A percentile compares a stretch with the other conserved stretches of the same genome.
These are phyloP conservation scores for Hydrochoerus hydrochaeris DNA, from an alignment of 2,113 vertebrate species.

Conservation along the genomic window DNA sequence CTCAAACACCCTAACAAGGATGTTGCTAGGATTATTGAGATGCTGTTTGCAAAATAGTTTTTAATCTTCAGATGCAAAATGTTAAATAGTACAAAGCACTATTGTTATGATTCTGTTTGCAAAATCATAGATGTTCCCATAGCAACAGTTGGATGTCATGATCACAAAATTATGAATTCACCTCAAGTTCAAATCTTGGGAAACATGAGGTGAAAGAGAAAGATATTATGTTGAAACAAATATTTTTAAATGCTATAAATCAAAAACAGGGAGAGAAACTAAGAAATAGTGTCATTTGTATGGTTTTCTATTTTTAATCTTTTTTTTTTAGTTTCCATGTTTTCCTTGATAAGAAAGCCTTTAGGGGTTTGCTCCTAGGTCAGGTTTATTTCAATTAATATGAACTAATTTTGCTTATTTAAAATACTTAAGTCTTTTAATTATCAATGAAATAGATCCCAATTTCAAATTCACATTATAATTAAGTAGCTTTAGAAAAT, in stretches of 20 bases:
- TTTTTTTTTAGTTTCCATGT: not conserved
- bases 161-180: conserved; percentile 78
- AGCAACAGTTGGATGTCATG: conserved; percentile 75
- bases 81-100: conserved; percentile 73
- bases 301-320: conserved; percentile 15
- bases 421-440: conserved; percentile 48
- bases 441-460: not conserved
- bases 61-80: conserved; percentile 76
- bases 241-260: conserved; percentile 59
- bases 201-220: conserved; percentile 70
- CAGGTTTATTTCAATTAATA: not conserved
- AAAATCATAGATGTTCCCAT: conserved; percentile 74
- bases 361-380: conserved; percentile 48
- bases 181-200: conserved; percentile 73
- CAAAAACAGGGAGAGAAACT: not conserved
- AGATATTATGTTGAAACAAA: conserved; percentile 61
- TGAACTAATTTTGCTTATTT: conserved; percentile 44
- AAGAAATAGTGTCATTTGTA: not conserved
- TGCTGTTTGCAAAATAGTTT: conserved; percentile 81
- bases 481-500: conserved; percentile 7
- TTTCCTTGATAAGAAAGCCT: conserved; percentile 32
- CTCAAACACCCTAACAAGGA: conserved; percentile 2
- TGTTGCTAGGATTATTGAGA: conserved; percentile 79
- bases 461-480: not conserved
- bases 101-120: conserved; percentile 82